phyloP scores from a whole-genome alignment of 92 coral and sea anemone genomes.

The Actinostola sp. region DNA sequence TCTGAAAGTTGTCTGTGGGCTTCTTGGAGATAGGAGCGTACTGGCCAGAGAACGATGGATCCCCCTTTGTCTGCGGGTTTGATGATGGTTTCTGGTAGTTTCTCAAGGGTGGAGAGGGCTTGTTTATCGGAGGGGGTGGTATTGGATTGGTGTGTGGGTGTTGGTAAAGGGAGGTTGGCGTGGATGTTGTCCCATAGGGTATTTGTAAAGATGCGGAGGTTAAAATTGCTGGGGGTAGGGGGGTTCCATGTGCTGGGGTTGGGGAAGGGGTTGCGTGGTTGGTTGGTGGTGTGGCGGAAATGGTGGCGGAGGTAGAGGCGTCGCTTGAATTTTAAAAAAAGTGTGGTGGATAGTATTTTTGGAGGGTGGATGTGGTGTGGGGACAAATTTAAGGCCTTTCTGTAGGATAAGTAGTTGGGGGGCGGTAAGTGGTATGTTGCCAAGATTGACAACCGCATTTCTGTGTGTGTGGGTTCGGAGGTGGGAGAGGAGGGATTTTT shows the following conservation, averaged over 20 bases:
- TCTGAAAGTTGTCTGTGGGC: slow-evolving; percentile 6
- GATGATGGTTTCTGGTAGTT: neutral
- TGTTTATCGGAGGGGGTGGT: too few relatives aligned
- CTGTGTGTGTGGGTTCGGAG: neutral
- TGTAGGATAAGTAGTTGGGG: neutral
- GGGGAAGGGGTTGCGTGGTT: neutral
- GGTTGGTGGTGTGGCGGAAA: neutral
- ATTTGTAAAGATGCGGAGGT: neutral
- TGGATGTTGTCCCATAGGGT: neutral
- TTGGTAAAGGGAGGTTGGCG: neutral
- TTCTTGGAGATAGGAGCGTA: neutral
- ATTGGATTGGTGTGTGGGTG: neutral
- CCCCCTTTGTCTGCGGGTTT: slow-evolving; percentile 25
- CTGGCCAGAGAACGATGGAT: slow-evolving; percentile 14
- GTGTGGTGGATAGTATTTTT: neutral
- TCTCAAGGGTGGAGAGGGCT: neutral
- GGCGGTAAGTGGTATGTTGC: neutral
- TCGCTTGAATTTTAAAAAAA: neutral
- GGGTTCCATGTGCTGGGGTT: neutral
- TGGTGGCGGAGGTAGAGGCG: neutral
- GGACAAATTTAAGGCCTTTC: neutral
- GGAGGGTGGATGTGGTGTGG: neutral
- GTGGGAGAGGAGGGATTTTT: neutral
- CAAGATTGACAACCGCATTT: neutral
- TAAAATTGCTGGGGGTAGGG: neutral